Evolutionary conservation across 2,113 vertebrate genomes (phyloP).

Genomic region (Rana temporaria): DNA sequence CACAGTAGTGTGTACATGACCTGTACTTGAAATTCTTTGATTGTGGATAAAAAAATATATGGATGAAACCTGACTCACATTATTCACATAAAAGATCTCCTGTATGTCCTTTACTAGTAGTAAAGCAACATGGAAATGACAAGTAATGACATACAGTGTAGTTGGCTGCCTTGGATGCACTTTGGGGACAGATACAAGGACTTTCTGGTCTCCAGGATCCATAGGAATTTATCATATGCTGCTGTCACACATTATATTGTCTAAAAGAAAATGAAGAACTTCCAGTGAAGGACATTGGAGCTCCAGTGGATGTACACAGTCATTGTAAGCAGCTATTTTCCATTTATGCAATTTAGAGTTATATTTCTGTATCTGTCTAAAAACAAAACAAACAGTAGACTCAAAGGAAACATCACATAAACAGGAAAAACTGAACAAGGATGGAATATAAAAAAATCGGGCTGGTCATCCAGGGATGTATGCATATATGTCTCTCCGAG

Average conservation of each 20-base stretch:
- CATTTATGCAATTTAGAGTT: too few species aligned
- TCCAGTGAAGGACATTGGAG: conserved; percentile 63
- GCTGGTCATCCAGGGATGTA: too few species aligned
- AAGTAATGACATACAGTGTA: conserved; percentile 57
- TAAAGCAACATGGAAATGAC: conserved; percentile 37
- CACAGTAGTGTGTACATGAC: neutral
- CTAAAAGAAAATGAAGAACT: conserved; percentile 57
- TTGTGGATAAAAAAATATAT: neutral
- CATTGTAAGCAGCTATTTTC: neutral
- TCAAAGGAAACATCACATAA: too few species aligned
- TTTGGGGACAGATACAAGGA: conserved; percentile 60
- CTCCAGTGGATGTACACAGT: neutral
- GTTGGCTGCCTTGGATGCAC: conserved; percentile 45
- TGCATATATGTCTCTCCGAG: too few species aligned
- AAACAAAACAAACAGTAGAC: too few species aligned
- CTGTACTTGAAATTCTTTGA: neutral
- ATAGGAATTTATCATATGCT: conserved; percentile 65
- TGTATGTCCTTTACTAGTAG: neutral
- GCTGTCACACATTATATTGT: conserved; percentile 60
- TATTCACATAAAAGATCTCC: conserved; percentile 34
- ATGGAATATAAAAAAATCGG: too few species aligned
- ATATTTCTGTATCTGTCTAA: too few species aligned
- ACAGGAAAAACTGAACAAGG: too few species aligned
- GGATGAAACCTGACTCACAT: neutral
- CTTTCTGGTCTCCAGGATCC: conserved; percentile 56